Evolutionary conservation across 2,888 invertebrate species (phyloP).

Genomic region (Heliconius ethilla): DNA sequence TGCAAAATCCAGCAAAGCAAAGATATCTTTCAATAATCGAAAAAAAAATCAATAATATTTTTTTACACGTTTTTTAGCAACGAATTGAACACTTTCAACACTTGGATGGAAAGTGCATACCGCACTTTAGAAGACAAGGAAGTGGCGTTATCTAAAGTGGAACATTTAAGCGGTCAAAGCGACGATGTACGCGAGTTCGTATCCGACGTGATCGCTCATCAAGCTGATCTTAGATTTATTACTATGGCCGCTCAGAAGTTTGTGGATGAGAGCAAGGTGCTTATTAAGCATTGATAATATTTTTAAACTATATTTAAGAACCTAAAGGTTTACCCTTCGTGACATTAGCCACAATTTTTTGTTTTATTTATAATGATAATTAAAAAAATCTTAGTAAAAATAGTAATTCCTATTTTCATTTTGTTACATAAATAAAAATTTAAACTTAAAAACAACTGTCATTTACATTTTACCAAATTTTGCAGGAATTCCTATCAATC

Average conservation of each 20-base stretch:
- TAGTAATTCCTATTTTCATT: no score
- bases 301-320: neutral
- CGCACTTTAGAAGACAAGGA: slow-evolving; percentile 93
- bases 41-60: neutral
- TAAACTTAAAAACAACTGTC: no score
- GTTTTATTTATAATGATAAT: no score
- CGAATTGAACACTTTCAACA: slow-evolving; percentile 90
- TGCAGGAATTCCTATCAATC: slow-evolving; percentile 88
- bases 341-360: no score
- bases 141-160: slow-evolving; percentile 88
- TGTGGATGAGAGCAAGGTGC: slow-evolving; percentile 94
- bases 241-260: slow-evolving; percentile 98
- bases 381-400: no score
- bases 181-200: slow-evolving; percentile 94
- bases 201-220: slow-evolving; percentile 96
- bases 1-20: neutral
- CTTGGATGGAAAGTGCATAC: slow-evolving; percentile 92
- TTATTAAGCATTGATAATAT: neutral
- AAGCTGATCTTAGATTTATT: slow-evolving; percentile 96
- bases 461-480: neutral
- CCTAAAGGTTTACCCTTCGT: no score
- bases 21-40: neutral
- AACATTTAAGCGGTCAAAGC: slow-evolving; percentile 85
- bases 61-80: slow-evolving; percentile 75
- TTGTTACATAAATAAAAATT: no score